Evolutionary conservation across 2,888 invertebrate species (phyloP), one percentile per base, ranked within the genome.

Genomic region (Philhelius pedissequus): DNA sequence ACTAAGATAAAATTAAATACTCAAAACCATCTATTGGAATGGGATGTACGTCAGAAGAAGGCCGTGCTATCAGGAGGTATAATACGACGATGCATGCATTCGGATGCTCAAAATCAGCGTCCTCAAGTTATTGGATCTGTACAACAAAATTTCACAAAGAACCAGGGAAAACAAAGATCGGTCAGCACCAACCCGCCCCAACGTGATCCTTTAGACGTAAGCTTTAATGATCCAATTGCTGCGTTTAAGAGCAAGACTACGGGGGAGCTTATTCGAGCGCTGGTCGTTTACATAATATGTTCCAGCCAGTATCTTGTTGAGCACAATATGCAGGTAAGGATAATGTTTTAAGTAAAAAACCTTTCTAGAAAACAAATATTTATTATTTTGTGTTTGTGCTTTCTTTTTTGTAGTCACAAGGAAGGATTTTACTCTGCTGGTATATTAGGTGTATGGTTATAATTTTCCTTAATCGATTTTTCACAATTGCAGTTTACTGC

Each of bases 211-310:
- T 93, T 97, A 88, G 97, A 98, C 92, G 94, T 96, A 86, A 93
- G 94, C 87, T 99, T 99, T 92, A 95, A 95, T 92, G 96, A 97
- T 93, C 95, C 97, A 27, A 93, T 95, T 88, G 97, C 97, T 87
- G 96, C 98, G 27, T 99, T 97, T 93, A 97, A 97, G 92, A 98
- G 98, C 92, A 99, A 99, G 93, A 97, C 97, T 88, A 98, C 96
- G 87, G 95, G 94, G 92, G 98, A 99, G 92, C 94, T 99, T 87
- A 90, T 98, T 66, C 94, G 99, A 87, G 98, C 97, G 45, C 96
- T 97, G 91, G 89, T 98, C 89, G 98, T 99, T 87, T 98, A 98
- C 92, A 95, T 96, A 90, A 93, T 99, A 91, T 98, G 98, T 92
- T 96, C 97, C 75, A 93, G 96, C 90, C 94, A 96, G 89, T 95